These are phyloP conservation scores for Pyrocephalus nanus DNA, from an alignment of 2,797 vertebrate genomes.

Conservation along the genomic window DNA sequence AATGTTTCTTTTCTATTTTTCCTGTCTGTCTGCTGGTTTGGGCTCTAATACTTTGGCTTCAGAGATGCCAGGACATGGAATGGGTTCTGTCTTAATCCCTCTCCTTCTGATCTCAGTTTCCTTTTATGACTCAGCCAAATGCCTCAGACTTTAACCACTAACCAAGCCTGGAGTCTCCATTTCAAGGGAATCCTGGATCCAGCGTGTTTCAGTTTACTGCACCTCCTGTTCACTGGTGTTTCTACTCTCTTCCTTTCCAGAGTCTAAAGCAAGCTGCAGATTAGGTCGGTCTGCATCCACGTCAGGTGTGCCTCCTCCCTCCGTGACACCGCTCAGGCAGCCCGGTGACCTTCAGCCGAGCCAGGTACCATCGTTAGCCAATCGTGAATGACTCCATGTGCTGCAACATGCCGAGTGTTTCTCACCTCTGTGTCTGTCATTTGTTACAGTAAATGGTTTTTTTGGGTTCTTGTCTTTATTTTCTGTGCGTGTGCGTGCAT, in stretches of 20 bases:
- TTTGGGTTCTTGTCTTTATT: constrained; percentile 64
- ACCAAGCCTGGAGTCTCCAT: neutral
- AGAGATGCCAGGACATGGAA: neutral
- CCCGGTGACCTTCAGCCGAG: constrained; percentile 86
- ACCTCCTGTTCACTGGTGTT: neutral
- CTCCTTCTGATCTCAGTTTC: neutral
- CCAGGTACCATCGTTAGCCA: constrained; percentile 87
- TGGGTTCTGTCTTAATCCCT: neutral
- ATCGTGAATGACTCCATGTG: constrained; percentile 84
- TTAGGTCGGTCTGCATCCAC: constrained; percentile 88
- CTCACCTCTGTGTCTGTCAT: constrained; percentile 80
- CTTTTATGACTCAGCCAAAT: neutral
- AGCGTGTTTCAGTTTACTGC: neutral
- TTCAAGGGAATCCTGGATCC: neutral
- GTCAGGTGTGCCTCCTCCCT: constrained; percentile 87
- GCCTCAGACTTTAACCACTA: neutral
- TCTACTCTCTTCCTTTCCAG: constrained; percentile 65
- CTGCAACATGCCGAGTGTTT: constrained; percentile 80
- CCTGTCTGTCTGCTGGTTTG: neutral
- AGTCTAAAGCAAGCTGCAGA: constrained; percentile 86
- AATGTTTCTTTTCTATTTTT: neutral
- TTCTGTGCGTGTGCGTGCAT: constrained; percentile 49
- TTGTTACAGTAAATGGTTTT: constrained; percentile 70
- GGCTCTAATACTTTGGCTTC: neutral
- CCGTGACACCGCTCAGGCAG: constrained; percentile 90